Percentiles rank a stretch among this genome's conserved stretches.
phyloP scores from a whole-genome alignment of 2,113 vertebrate genomes.

The Callospermophilus lateralis region DNA sequence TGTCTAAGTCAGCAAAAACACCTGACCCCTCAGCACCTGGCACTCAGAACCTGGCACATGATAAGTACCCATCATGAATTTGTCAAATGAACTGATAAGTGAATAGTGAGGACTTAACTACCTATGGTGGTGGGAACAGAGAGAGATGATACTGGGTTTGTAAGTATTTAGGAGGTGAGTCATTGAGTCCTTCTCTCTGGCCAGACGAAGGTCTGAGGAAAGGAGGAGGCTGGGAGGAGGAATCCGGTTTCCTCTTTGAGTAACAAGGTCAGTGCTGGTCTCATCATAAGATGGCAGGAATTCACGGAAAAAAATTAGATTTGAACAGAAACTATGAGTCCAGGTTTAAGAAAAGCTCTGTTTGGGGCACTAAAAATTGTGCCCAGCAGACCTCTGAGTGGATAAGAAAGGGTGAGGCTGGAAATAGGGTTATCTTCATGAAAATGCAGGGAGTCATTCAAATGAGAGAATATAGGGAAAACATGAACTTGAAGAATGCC shows the following conservation, averaged over 20 bases:
- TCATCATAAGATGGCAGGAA: neutral
- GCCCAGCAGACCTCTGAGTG: neutral
- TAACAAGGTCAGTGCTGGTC: neutral
- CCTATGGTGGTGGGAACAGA: neutral
- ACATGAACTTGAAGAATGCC: neutral
- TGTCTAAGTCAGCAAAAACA: neutral
- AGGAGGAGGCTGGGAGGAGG: neutral
- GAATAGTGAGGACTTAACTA: neutral
- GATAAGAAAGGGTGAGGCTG: neutral
- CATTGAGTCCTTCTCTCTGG: neutral
- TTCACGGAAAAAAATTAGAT: constrained; percentile 11
- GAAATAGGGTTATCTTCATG: neutral
- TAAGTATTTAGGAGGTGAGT: constrained; percentile 12
- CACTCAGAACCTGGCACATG: neutral
- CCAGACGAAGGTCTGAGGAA: neutral
- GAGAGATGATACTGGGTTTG: neutral
- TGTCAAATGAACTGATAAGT: neutral
- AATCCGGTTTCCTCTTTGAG: neutral
- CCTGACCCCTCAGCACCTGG: neutral
- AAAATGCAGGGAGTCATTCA: neutral
- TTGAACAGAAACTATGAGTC: neutral
- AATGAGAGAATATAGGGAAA: neutral
- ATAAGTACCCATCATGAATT: neutral
- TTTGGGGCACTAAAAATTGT: neutral
- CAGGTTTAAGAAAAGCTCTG: neutral